Base-by-base conservation (phyloP, 53 echinoderm and acorn worm genomes). In the Hippasteria phrygiana region DNA sequence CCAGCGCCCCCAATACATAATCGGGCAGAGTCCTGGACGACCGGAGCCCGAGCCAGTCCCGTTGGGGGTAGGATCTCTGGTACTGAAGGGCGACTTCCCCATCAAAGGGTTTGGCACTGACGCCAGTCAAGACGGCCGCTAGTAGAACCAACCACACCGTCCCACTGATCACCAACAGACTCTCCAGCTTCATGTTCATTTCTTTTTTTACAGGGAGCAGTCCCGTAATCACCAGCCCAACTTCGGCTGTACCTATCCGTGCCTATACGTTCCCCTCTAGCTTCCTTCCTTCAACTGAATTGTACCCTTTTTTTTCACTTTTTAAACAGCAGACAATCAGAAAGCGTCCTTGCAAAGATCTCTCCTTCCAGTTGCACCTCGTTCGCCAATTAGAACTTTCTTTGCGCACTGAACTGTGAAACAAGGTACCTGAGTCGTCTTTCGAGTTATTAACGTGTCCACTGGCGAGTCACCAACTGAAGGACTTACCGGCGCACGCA, bases 171-270 rank as follows among this genome's bases (percentile, higher is more conserved):
- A 71, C 69, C 14, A 85, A n/a, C 33, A 85, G 37, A 37, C 85
- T 70, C 53, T 85, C 85, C 85, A 71, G 53, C 47, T 85, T 85
- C 50, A 51, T 85, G 37, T 32, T 62, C 78, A 78, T 78, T 18
- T 39, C 13, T 4, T 77, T 55, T 2, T 56, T 56, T 1, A 55
- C 53, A 26, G 40, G 20, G 43, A 24, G 24, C 62, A 24, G 42
- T 48, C 77, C 50, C 51, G 77, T 51, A 29, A 28, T 22, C 78
- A 53, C 20, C 56, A 31, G 76, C 54, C 78, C 34, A 47, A 47
- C 78, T 36, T 78, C 55, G 34, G 35, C 78, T 56, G 72, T 31
- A 38, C 59, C 55, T 18, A 16, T 36, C 36, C 55, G 38, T 17
- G 37, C 38, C 55, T 9, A 38, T 36, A 20, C 55, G 35, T 56